phyloP scores from a whole-genome alignment of 2,888 invertebrate genomes.

The Taphrorychus bicolor region DNA sequence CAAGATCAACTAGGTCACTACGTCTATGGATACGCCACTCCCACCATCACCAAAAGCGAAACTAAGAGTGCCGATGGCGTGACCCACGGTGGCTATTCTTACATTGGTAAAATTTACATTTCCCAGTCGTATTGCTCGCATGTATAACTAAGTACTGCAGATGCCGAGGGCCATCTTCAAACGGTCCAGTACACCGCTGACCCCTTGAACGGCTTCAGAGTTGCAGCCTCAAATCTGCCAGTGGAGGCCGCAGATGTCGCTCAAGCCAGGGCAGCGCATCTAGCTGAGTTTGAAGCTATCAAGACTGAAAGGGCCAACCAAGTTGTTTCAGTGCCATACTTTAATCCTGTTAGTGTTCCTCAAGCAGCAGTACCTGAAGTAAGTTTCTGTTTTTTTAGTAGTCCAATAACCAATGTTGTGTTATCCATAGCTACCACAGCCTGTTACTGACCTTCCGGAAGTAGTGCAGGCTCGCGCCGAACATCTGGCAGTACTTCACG shows the following conservation, averaged over 20 bases:
- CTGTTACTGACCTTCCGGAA: constrained; percentile 58
- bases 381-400: not conserved
- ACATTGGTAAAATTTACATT: constrained; percentile 57
- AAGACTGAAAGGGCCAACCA: constrained; percentile 51
- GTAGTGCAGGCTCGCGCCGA: constrained; percentile 53
- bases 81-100: constrained; percentile 72
- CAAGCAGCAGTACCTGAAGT: constrained; percentile 44
- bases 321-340: constrained; percentile 48
- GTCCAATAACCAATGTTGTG: constrained; percentile 23
- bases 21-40: constrained; percentile 70
- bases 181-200: constrained; percentile 71
- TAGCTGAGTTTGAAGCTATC: constrained; percentile 53
- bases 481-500: constrained; percentile 53
- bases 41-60: constrained; percentile 71
- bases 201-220: constrained; percentile 69
- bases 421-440: constrained; percentile 49
- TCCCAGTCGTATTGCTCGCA: not conserved
- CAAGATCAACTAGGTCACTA: constrained; percentile 67
- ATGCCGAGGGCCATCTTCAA: constrained; percentile 70
- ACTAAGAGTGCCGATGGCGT: constrained; percentile 68
- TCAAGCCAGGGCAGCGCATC: constrained; percentile 54
- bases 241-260: constrained; percentile 58
- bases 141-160: constrained; percentile 48
- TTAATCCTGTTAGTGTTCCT: constrained; percentile 50
- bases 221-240: constrained; percentile 72